Conservation (phyloP, 2,113 vertebrate species). For the Grammomys surdaster region DNA sequence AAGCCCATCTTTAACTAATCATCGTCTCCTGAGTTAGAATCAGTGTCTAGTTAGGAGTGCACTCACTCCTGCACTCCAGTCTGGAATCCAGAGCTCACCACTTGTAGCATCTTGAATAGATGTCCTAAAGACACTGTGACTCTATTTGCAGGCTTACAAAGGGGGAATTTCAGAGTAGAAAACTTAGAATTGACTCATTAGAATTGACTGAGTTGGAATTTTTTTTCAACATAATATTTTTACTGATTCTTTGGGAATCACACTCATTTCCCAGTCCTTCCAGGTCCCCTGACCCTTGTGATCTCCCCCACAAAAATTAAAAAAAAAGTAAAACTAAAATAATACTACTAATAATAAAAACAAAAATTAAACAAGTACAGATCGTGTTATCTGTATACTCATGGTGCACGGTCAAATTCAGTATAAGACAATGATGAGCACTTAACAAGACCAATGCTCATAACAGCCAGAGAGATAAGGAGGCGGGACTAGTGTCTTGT, state of each 20-base stretch:
- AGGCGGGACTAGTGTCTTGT: not conserved
- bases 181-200: not conserved
- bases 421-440: not conserved
- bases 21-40: not conserved
- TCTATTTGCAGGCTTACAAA: constrained; percentile 10
- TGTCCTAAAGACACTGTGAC: not conserved
- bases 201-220: not conserved
- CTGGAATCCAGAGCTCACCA: not conserved
- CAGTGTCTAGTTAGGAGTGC: not conserved
- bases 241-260: not conserved
- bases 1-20: not conserved
- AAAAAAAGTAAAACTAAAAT: not conserved
- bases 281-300: not conserved
- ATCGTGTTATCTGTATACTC: not conserved
- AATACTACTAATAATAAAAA: not conserved
- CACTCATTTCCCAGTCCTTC: not conserved
- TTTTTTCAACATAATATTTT: not conserved
- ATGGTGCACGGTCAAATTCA: not conserved
- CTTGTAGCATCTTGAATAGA: not conserved
- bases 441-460: not conserved
- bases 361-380: not conserved
- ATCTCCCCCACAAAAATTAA: not conserved
- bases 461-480: not conserved
- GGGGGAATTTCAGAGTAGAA: not conserved
- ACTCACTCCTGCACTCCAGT: not conserved